Base-by-base conservation (phyloP, 2,888 invertebrate genomes). In the Poecilus cupreus region DNA sequence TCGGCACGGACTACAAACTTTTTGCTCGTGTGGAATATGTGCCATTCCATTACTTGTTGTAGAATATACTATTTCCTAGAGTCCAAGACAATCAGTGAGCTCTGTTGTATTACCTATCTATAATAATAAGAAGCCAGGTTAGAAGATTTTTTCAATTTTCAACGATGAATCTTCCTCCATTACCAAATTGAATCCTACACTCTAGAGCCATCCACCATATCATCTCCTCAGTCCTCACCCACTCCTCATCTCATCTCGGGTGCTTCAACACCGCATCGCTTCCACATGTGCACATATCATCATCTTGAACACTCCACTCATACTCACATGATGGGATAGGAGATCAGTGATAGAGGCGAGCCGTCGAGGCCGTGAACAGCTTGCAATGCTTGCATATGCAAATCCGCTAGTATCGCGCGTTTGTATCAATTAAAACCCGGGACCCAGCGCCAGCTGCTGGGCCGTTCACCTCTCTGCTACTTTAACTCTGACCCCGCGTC, bases 381-480 rank as follows among this genome's bases (percentile, higher is more conserved):
- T 8, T 2, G 39, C 24, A 72, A 37, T 74, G 72, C 72, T 74
- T 77, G 77, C 77, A 60, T 77, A 77, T 77, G 77, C 77, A 77
- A 77, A 77, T 77, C 60, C 3, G 39, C 39, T 74, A 46, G 72
- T 77, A 77, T 77, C 77, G 18, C 13, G 24, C 57, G 77, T 32
- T 77, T 77, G 72, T 57, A 77, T 77, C 77, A 77, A 77, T 77
- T 77, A 77, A 77, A 77, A 37, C 18, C 20, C 32, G 57, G 39
- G 51, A 32, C 57, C 37, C 26, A 76, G 39, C 72, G 49, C 46
- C 72, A 74, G 72, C 72, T 74, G 72, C 46, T 43, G 76, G 60
- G 77, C 20, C 77, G 43, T 77, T 77, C 77, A 77, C 77, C 77
- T 77, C 60, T 26, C 72, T 46, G 46, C 72, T 74, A 74, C 72